Conservation (phyloP, 2,797 vertebrate genomes). For the Neolamprologus multifasciatus region DNA sequence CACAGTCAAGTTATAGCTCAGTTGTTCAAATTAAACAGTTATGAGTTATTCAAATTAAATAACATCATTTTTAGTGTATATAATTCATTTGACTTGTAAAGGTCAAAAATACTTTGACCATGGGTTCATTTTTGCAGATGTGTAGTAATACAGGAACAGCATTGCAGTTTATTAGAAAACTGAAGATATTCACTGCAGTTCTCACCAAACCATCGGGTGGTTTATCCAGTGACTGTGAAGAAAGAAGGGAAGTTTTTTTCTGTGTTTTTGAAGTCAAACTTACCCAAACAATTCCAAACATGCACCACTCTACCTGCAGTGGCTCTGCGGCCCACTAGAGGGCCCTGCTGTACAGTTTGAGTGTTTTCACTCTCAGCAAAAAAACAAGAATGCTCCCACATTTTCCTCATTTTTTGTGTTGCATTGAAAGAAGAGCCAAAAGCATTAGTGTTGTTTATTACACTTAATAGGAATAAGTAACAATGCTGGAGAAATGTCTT, state of each 20-base stretch:
- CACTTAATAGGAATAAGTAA: not conserved
- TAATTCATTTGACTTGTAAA: not conserved
- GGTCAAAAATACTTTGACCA: not conserved
- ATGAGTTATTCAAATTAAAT: not conserved
- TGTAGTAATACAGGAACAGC: not conserved
- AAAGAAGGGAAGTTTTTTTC: not conserved
- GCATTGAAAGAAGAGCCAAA: slow-evolving; percentile 41
- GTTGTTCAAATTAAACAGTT: not conserved
- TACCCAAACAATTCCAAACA: not conserved
- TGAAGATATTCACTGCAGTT: not conserved
- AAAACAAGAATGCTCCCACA: not conserved
- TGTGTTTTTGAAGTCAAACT: not conserved
- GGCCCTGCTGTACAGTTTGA: not conserved
- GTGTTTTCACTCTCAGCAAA: rapidly evolving
- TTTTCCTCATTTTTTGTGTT: slow-evolving; percentile 18
- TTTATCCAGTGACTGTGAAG: not conserved
- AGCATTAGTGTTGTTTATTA: slow-evolving; percentile 21
- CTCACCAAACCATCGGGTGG: not conserved
- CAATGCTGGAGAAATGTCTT: not conserved
- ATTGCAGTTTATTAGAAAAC: not conserved
- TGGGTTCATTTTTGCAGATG: not conserved
- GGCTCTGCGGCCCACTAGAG: not conserved
- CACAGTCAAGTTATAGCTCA: not conserved
- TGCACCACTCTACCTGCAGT: not conserved
- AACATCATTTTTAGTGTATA: not conserved